Percentiles rank a stretch among this genome's conserved stretches.
These are phyloP conservation scores for Mythimna loreyi DNA, from an alignment of 2,888 invertebrate species.

Conservation along the genomic window DNA sequence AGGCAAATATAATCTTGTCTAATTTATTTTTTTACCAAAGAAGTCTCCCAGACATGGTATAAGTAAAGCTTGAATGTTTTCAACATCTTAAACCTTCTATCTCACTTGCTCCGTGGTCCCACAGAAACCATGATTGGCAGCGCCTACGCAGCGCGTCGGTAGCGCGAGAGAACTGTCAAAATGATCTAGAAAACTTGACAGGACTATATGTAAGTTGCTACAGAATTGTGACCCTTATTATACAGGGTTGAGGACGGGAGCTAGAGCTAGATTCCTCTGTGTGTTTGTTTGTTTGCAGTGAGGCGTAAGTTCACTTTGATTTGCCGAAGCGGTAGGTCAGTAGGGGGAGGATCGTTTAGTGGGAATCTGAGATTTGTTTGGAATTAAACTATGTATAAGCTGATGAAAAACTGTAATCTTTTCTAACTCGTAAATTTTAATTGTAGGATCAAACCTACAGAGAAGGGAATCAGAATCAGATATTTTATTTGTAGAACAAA, in stretches of 20 bases:
- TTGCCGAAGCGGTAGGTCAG: slow-evolving; percentile 78
- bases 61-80: too few species aligned
- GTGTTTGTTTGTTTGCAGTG: slow-evolving; percentile 72
- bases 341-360: slow-evolving; percentile 60
- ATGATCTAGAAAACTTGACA: slow-evolving; percentile 76
- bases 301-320: slow-evolving; percentile 73
- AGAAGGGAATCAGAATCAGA: too few species aligned
- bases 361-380: not conserved
- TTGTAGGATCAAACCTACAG: too few species aligned
- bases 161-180: slow-evolving; percentile 88
- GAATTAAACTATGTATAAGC: not conserved
- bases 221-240: slow-evolving; percentile 48
- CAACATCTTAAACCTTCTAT: slow-evolving; percentile 25
- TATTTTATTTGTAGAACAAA: too few species aligned
- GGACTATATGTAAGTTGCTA: slow-evolving; percentile 48
- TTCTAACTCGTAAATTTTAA: too few species aligned
- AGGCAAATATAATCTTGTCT: too few species aligned
- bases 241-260: slow-evolving; percentile 38
- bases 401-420: too few species aligned
- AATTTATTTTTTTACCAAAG: too few species aligned
- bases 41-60: too few species aligned
- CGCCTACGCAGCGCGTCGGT: slow-evolving; percentile 69
- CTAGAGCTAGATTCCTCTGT: slow-evolving; percentile 61
- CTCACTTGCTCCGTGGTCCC: not conserved
- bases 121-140: slow-evolving; percentile 75